Conservation (phyloP, 2,797 vertebrate species). For the Poeciliopsis paucimaculata region DNA sequence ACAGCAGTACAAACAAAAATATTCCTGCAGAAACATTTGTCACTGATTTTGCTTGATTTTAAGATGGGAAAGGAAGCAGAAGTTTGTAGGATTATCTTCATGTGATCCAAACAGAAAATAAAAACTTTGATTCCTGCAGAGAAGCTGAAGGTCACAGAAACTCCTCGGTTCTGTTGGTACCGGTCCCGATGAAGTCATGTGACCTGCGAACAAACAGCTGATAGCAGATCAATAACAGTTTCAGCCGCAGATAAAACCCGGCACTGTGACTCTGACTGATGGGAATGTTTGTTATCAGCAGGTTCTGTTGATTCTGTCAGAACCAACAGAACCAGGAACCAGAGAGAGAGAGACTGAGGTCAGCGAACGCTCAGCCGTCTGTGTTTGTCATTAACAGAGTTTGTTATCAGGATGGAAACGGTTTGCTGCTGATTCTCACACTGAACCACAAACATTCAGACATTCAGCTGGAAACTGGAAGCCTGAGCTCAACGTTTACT, state of each 20-base stretch:
- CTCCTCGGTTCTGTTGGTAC: neutral
- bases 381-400: slow-evolving; percentile 15
- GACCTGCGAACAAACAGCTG: slow-evolving; percentile 10
- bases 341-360: slow-evolving; percentile 2
- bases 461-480: neutral
- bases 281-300: slow-evolving; percentile 15
- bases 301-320: slow-evolving; percentile 5
- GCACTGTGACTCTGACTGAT: neutral
- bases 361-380: slow-evolving; percentile 10
- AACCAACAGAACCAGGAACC: neutral
- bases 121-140: neutral
- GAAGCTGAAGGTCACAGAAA: neutral
- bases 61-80: neutral
- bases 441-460: neutral
- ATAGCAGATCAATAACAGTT: slow-evolving; percentile 23
- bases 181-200: neutral
- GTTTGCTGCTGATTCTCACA: slow-evolving; percentile 4
- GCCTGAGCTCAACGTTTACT: neutral
- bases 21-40: too few species aligned
- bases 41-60: neutral
- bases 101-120: neutral
- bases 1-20: too few species aligned
- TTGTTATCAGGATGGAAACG: slow-evolving; percentile 16
- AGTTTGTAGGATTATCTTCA: neutral
- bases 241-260: neutral